Evolutionary conservation across 2,888 invertebrate species (phyloP).

Genomic region (Ernsta delagoae): DNA sequence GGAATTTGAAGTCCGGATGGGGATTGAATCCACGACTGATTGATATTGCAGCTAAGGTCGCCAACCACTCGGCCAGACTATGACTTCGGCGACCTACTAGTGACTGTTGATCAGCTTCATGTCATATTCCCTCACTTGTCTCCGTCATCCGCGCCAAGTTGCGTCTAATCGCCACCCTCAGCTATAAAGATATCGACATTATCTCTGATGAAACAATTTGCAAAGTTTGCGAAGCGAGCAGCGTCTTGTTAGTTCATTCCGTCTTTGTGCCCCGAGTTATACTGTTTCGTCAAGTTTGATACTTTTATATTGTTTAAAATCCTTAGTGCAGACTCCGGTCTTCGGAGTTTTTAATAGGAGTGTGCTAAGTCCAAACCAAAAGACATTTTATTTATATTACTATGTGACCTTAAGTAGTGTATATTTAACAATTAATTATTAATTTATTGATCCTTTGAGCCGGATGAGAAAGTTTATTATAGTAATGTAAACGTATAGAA

Average conservation of each 20-base stretch:
- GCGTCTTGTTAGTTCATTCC: constrained; percentile 39
- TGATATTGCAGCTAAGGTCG: too few relatives aligned
- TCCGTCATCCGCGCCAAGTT: too few relatives aligned
- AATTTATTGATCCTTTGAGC: too few relatives aligned
- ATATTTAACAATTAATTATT: too few relatives aligned
- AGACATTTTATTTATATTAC: neutral
- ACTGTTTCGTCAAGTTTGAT: constrained; percentile 3
- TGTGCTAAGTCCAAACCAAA: neutral
- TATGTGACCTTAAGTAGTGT: neutral
- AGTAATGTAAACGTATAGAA: too few relatives aligned
- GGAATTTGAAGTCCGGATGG: too few relatives aligned
- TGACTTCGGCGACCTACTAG: too few relatives aligned
- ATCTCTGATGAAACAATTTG: constrained; percentile 25
- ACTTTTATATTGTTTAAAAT: constrained; percentile 12
- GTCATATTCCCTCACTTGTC: too few relatives aligned
- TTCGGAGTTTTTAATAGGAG: constrained; percentile 1
- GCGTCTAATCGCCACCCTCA: constrained; percentile 8
- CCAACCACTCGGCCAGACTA: too few relatives aligned
- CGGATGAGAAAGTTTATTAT: too few relatives aligned
- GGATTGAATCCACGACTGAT: too few relatives aligned
- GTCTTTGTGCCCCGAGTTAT: constrained; percentile 29
- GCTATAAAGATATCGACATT: constrained; percentile 18
- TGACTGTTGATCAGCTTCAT: too few relatives aligned
- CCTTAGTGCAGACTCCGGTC: neutral
- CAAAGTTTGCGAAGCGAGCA: constrained; percentile 18